phyloP scores from a whole-genome alignment of 2,113 vertebrate genomes.

The Myotis brandtii region DNA sequence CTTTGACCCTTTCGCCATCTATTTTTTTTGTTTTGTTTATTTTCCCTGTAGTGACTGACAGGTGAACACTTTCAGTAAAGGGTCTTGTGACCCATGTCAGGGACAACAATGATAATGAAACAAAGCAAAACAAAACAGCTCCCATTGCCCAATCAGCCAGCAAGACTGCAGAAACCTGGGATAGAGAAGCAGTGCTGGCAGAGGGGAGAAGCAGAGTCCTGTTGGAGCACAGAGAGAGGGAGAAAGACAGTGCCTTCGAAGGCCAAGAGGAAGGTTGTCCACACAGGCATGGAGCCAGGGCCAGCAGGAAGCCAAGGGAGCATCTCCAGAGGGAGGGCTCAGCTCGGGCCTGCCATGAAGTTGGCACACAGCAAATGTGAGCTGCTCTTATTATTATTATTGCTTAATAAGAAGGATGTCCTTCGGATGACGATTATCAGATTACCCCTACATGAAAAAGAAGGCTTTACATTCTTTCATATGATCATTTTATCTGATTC shows the following conservation, averaged over 20 bases:
- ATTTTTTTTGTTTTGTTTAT: not conserved
- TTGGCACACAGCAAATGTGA: not conserved
- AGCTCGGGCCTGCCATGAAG: not conserved
- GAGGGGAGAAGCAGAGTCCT: not conserved
- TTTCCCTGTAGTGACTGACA: not conserved
- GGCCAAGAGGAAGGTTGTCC: not conserved
- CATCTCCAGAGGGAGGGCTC: not conserved
- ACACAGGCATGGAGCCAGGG: not conserved
- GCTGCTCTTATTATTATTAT: not conserved
- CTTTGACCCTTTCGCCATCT: not conserved
- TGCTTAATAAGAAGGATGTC: not conserved
- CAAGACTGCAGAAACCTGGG: not conserved
- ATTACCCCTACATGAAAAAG: not conserved
- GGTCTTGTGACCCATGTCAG: slow-evolving; percentile 5
- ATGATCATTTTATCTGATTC: not conserved
- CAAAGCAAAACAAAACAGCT: not conserved
- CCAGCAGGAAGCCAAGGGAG: not conserved
- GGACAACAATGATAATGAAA: not conserved
- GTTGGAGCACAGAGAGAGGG: not conserved
- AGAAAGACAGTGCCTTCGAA: not conserved
- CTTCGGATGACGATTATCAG: not conserved
- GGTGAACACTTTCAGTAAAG: not conserved
- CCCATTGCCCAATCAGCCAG: not conserved
- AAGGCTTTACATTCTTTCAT: not conserved
- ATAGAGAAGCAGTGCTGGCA: not conserved